These are phyloP conservation scores for Anseranas semipalmata DNA, from an alignment of 2,113 vertebrate species.

Conservation along the genomic window DNA sequence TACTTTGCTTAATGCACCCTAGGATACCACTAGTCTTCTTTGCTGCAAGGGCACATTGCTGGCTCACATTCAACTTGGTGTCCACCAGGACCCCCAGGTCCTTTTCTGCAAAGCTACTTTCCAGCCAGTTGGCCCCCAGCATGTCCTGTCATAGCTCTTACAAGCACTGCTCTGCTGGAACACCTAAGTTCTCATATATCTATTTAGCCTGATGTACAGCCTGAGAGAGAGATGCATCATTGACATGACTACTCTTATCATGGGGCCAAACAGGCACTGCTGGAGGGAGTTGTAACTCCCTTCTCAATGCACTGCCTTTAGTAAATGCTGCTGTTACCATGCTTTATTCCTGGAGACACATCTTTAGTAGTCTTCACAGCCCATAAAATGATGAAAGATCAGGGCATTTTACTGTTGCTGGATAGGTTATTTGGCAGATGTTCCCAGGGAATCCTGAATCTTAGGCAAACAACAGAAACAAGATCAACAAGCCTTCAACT, in stretches of 20 bases:
- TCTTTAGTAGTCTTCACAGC: background rate
- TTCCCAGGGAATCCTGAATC: background rate
- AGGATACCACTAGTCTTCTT: background rate
- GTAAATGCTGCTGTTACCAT: background rate
- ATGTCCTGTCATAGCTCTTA: background rate
- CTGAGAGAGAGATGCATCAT: background rate
- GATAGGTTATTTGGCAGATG: background rate
- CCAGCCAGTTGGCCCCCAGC: background rate
- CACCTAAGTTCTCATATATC: background rate
- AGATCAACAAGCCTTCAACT: background rate
- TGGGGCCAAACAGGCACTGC: background rate
- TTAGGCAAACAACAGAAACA: background rate
- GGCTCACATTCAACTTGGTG: background rate
- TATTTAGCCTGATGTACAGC: background rate
- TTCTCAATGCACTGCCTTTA: background rate
- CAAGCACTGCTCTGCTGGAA: background rate
- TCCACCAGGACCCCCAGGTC: background rate
- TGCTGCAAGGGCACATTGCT: background rate
- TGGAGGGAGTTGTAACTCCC: background rate
- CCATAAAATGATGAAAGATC: background rate
- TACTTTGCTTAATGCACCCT: background rate
- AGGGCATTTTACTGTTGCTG: background rate
- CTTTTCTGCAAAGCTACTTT: background rate
- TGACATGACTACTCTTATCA: background rate
- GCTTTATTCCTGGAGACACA: background rate